Conservation (phyloP, 2,797 vertebrate genomes). For the Takifugu rubripes region DNA sequence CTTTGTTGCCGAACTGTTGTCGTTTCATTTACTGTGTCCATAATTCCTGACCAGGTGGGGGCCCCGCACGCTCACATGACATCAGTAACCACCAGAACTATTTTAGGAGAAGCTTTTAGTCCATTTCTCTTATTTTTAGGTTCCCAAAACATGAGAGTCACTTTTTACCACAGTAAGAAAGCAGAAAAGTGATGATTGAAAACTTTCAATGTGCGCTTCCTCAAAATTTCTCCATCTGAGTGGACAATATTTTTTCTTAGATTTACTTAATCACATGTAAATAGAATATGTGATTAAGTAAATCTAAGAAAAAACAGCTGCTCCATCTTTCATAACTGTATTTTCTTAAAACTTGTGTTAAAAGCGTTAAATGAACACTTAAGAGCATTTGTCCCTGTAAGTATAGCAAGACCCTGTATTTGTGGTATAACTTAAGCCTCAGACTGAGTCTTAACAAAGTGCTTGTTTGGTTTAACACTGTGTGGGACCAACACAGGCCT, state of each 20-base stretch:
- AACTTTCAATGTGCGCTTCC: too few relatives aligned
- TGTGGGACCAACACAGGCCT: slow-evolving; percentile 43
- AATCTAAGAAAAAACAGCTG: too few relatives aligned
- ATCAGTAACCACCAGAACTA: slow-evolving; percentile 18
- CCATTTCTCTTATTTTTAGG: slow-evolving; percentile 37
- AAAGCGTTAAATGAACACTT: neutral
- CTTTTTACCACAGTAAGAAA: slow-evolving; percentile 25
- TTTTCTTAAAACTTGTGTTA: neutral
- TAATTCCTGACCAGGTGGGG: too few relatives aligned
- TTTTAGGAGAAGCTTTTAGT: slow-evolving; percentile 30
- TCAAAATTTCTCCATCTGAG: too few relatives aligned
- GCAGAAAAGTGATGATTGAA: neutral
- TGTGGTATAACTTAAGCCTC: slow-evolving; percentile 40
- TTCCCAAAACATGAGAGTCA: slow-evolving; percentile 27
- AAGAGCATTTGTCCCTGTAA: slow-evolving; percentile 13
- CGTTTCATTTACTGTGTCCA: slow-evolving; percentile 28
- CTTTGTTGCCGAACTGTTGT: slow-evolving; percentile 22
- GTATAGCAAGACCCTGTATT: slow-evolving; percentile 40
- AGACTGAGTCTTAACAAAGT: slow-evolving; percentile 42
- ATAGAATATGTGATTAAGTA: too few relatives aligned
- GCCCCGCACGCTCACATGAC: slow-evolving; percentile 8
- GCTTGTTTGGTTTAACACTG: slow-evolving; percentile 35
- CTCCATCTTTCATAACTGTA: too few relatives aligned
- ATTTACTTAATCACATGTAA: too few relatives aligned
- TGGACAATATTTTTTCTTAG: too few relatives aligned